Conservation (phyloP, 2,888 invertebrate genomes). For the Acanthosepion lycidas region DNA sequence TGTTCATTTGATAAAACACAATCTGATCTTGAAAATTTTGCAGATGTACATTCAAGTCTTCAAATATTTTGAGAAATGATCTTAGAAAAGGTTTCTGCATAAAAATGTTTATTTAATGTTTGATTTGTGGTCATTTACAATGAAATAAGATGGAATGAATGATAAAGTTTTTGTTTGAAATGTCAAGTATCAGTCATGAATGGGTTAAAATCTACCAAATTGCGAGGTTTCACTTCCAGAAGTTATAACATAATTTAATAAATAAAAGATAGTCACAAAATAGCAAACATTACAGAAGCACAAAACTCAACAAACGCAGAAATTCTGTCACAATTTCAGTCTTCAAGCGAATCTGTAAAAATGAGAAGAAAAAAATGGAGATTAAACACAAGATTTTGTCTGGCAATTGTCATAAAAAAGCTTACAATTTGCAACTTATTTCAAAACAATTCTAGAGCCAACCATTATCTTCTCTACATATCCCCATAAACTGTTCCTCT, state of each 20-base stretch:
- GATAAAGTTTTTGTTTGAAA: not conserved
- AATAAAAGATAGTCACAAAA: not conserved
- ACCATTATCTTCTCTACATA: too few species aligned
- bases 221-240: not conserved
- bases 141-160: not conserved
- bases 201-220: not conserved
- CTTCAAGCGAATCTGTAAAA: not conserved
- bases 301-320: too few species aligned
- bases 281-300: not conserved
- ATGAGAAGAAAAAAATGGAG: not conserved
- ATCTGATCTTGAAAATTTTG: too few species aligned
- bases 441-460: not conserved
- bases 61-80: too few species aligned
- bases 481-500: too few species aligned
- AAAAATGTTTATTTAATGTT: conserved; percentile 1
- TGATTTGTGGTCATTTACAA: conserved; percentile 9
- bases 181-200: too few species aligned
- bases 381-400: not conserved
- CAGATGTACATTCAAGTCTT: too few species aligned
- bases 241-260: not conserved
- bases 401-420: not conserved
- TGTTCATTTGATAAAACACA: too few species aligned
- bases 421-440: not conserved
- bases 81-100: not conserved
- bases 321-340: not conserved